Conservation (phyloP, 2,113 vertebrate species). For the Paramisgurnus dabryanus region DNA sequence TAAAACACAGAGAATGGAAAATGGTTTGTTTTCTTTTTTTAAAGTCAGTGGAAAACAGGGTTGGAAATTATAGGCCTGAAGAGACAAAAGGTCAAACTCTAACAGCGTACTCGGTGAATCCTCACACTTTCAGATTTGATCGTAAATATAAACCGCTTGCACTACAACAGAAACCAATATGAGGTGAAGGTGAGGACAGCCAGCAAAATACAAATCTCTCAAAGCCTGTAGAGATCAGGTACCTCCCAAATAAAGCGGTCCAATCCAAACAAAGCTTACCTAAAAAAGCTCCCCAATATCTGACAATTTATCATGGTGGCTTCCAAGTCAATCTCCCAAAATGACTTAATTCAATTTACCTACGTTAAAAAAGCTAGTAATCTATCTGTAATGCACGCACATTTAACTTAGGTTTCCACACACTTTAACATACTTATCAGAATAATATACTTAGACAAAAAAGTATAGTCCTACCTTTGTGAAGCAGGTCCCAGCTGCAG, state of each 20-base stretch:
- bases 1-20: constrained; percentile 23
- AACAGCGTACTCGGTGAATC: neutral
- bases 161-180: constrained; percentile 72
- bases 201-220: constrained; percentile 67
- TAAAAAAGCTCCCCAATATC: constrained; percentile 60
- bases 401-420: neutral
- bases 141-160: constrained; percentile 56
- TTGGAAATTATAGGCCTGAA: constrained; percentile 13
- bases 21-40: constrained; percentile 32
- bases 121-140: constrained; percentile 16
- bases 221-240: constrained; percentile 68
- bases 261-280: constrained; percentile 66
- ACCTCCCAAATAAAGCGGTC: constrained; percentile 60
- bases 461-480: constrained; percentile 74
- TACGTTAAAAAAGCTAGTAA: neutral
- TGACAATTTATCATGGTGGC: constrained; percentile 47
- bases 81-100: constrained; percentile 14
- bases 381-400: neutral
- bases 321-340: constrained; percentile 43
- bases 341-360: constrained; percentile 15
- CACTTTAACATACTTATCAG: neutral
- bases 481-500: constrained; percentile 81
- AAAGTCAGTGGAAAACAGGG: constrained; percentile 39
- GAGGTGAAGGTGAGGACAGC: constrained; percentile 74
- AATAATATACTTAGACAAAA: constrained; percentile 2